These are phyloP conservation scores for Macrobrachium rosenbergii DNA, from an alignment of 1,140 invertebrate species.

Conservation along the genomic window DNA sequence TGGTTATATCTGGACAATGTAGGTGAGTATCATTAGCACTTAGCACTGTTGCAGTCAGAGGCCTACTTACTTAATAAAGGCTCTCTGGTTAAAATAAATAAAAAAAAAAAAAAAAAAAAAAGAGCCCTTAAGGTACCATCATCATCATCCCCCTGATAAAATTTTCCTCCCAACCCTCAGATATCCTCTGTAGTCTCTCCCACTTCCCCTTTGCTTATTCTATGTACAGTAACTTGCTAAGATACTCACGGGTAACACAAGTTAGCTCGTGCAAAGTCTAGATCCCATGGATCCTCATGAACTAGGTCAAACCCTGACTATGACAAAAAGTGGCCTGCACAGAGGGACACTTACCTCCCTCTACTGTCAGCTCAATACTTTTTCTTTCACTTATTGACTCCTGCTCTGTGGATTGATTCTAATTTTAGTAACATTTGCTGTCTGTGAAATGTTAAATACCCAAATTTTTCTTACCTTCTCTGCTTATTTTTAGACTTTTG, in stretches of 20 bases:
- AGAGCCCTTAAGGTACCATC: too few species aligned
- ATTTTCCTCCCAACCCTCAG: constrained; percentile 1
- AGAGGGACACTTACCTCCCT: constrained; percentile 28
- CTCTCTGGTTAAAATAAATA: neutral
- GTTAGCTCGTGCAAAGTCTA: constrained; percentile 38
- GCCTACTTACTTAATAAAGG: neutral
- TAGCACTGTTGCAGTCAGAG: constrained; percentile 17
- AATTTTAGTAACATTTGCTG: too few species aligned
- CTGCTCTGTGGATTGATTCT: neutral
- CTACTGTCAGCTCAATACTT: constrained; percentile 40
- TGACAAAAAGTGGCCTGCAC: constrained; percentile 29
- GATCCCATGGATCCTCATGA: constrained; percentile 48
- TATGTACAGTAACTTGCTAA: constrained; percentile 45
- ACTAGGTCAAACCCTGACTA: constrained; percentile 32
- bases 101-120: too few species aligned
- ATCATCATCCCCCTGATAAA: neutral
- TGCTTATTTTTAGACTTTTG: too few species aligned
- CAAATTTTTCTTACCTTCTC: too few species aligned
- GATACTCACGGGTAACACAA: constrained; percentile 29
- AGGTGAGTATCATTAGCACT: constrained; percentile 14
- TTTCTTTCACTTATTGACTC: neutral
- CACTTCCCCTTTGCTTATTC: constrained; percentile 22
- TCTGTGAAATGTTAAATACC: too few species aligned
- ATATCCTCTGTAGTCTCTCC: constrained; percentile 6
- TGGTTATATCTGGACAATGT: constrained; percentile 5